Percentiles rank a stretch among this genome's conserved stretches.
phyloP scores from a whole-genome alignment of 2,113 vertebrate species.

The Mola mola region DNA sequence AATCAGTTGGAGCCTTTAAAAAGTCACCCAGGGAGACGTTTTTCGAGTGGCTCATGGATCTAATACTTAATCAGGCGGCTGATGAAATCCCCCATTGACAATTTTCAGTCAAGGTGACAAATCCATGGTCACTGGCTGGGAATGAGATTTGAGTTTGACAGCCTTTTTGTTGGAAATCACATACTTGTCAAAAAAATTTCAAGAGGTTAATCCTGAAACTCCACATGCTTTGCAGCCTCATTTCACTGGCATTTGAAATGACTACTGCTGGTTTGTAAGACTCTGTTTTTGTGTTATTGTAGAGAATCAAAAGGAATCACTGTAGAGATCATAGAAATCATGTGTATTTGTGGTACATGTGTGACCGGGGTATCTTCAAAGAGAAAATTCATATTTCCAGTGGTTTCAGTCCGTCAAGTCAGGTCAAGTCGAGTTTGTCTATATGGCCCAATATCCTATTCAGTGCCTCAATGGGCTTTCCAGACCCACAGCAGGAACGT shows the following conservation, averaged over 20 bases:
- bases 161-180: too few species aligned
- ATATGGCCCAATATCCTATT: constrained; percentile 14
- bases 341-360: constrained; percentile 30
- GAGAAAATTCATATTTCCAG: constrained; percentile 18
- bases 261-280: background rate
- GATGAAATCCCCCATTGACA: too few species aligned
- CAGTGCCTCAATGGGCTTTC: constrained; percentile 24
- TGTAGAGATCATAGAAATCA: background rate
- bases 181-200: too few species aligned
- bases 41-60: too few species aligned
- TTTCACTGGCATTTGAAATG: background rate
- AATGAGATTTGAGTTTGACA: too few species aligned
- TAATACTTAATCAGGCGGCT: too few species aligned
- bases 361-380: constrained; percentile 33
- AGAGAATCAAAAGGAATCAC: constrained; percentile 22
- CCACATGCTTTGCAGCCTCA: too few species aligned
- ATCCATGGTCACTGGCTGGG: too few species aligned
- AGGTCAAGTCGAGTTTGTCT: constrained; percentile 45
- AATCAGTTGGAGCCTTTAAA: too few species aligned
- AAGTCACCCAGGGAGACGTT: too few species aligned
- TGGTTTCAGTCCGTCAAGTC: constrained; percentile 38
- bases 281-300: background rate
- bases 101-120: too few species aligned
- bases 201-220: too few species aligned
- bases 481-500: background rate